Evolutionary conservation across 2,113 vertebrate genomes (phyloP), one percentile per base, ranked within the genome.

Genomic region (Todiramphus chloris): DNA sequence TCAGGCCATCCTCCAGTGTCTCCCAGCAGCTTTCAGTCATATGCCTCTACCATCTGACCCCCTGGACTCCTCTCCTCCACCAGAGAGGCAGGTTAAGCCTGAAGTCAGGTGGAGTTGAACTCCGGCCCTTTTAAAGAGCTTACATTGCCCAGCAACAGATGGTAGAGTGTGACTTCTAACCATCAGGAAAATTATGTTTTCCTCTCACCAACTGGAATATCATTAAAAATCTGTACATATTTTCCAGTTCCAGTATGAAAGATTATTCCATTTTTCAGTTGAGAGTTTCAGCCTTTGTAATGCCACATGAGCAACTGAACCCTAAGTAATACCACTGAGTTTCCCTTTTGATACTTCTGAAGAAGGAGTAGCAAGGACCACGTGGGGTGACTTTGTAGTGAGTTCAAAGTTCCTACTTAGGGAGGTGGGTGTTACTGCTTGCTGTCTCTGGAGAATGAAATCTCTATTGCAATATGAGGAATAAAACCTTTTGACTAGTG

Each of bases 21-120:
- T 77, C 94, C 82, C 75, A 89, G 53, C 53, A 95, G 76, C 77
- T 93, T 56, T 64, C 64, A 94, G 73, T 90, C 94, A 89, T 92
- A 75, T 44, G 53, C 35, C 94, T 30, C 76, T 69, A 46, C 86
- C 76, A 72, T 53, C 69, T 89, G 83, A 96, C 25, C 73, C 90
- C 76, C 82, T 77, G 51, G 73, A 68, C 69, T 75, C 68, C 79
- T 80, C 74, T 94, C 43, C 48, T 87, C 44, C 70, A 8, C 56
- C 3, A 9, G 60, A 83, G 80, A 82, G 11, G 13, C 23, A 67
- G 87, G 90, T 75, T 83, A 75, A 93, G 20, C 69, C 86, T 55
- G 44, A 24, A 81, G 86, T 83, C 92, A 95, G 92, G 69, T 7
- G 44, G 13, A 79, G 33, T 1, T 89, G 86, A 97, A 84, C 90